These are phyloP conservation scores for Malacoctenus gilli DNA, from an alignment of 2,797 vertebrate genomes.

Conservation along the genomic window DNA sequence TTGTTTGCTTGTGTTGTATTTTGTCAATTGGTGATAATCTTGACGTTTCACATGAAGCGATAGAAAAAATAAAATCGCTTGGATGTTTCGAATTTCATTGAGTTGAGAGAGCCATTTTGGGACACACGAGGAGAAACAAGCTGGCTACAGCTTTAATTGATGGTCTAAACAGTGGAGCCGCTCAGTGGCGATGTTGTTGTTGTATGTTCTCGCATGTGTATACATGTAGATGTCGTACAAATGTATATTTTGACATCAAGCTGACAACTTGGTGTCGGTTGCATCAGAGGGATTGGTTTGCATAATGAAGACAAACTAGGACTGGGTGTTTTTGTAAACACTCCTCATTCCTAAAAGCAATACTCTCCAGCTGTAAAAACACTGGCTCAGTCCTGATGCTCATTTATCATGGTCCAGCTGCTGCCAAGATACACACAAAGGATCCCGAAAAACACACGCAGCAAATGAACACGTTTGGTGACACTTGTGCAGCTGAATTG, in stretches of 20 bases:
- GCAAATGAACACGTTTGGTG: conserved; percentile 7
- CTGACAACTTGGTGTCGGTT: conserved; percentile 10
- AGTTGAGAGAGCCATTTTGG: too few species aligned
- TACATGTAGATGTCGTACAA: not conserved
- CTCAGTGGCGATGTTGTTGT: too few species aligned
- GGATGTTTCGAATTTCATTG: too few species aligned
- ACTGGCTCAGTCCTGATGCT: conserved; percentile 42
- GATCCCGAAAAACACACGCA: conserved; percentile 25
- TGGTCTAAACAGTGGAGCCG: too few species aligned
- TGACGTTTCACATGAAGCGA: too few species aligned
- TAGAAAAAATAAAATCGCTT: too few species aligned
- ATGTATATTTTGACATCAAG: conserved; percentile 9
- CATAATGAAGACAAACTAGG: conserved; percentile 45
- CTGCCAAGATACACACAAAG: conserved; percentile 58
- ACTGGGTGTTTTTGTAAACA: conserved; percentile 56
- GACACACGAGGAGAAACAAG: too few species aligned
- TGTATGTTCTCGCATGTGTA: not conserved
- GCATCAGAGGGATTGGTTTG: conserved; percentile 36
- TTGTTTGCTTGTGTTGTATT: too few species aligned
- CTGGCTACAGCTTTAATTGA: too few species aligned
- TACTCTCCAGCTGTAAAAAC: conserved; percentile 71
- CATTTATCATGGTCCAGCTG: conserved; percentile 43
- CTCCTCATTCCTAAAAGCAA: conserved; percentile 50
- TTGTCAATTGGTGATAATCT: too few species aligned
- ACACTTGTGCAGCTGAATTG: not conserved